Evolutionary conservation across 2,113 vertebrate genomes (phyloP).

Genomic region (Grantiella picta): DNA sequence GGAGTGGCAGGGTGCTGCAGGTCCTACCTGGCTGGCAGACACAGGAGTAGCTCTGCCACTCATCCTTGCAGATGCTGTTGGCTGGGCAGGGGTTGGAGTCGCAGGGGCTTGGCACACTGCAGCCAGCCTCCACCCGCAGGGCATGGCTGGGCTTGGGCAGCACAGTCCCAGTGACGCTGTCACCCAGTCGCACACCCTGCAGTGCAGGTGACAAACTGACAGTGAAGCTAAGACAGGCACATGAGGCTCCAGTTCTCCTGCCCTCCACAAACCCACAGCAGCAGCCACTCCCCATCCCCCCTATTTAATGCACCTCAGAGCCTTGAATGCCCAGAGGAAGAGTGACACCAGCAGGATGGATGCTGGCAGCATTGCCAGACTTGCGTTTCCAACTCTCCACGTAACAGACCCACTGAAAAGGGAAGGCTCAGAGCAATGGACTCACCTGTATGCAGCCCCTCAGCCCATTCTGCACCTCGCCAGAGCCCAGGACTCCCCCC

Average conservation of each 20-base stretch:
- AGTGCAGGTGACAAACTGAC: slow-evolving; percentile 14
- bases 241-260: fast-evolving
- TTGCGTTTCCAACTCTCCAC: not conserved
- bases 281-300: not conserved
- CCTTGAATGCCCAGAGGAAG: not conserved
- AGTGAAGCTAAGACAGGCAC: not conserved
- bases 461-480: slow-evolving; percentile 88
- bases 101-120: slow-evolving; percentile 82
- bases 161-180: slow-evolving; percentile 75
- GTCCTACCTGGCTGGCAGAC: slow-evolving; percentile 86
- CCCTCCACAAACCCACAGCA: not conserved
- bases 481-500: slow-evolving; percentile 86
- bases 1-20: not conserved
- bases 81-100: slow-evolving; percentile 85
- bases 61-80: slow-evolving; percentile 85
- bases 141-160: slow-evolving; percentile 83
- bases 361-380: not conserved
- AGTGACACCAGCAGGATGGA: not conserved
- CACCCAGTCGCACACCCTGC: slow-evolving; percentile 92
- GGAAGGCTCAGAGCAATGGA: not conserved
- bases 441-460: slow-evolving; percentile 95
- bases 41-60: slow-evolving; percentile 91
- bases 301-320: not conserved
- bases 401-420: not conserved
- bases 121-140: slow-evolving; percentile 90